Base-by-base conservation (phyloP, 2,888 invertebrate species). In the Macrostomum cliftonense region DNA sequence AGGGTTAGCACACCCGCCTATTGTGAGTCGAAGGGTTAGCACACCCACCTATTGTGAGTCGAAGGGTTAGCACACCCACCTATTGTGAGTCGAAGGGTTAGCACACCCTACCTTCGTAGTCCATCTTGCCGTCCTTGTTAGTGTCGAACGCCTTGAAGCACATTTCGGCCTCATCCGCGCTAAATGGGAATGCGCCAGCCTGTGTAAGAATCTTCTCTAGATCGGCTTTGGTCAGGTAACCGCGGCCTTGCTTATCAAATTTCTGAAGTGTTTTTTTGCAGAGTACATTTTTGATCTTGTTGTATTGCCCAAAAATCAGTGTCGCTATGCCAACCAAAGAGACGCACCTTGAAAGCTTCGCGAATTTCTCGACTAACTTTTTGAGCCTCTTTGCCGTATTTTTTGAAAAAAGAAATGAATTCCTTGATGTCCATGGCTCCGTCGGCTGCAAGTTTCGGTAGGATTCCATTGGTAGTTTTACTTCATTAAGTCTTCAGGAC, bases 101-200 rank as follows among this genome's bases (percentile, higher is more conserved):
- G 9, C 4, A 28, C 4, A 28, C 5, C 28, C 28, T 28, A 45
- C 45, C 45, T 16, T 16, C 38, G 21, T 21, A 45, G 45, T 45
- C 45, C 21, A 45, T 45, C 38, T 45, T 2, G n/a, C 45, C 45
- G 36, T 45, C 45, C 12, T 45, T 45, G 36, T 45, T 45, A 7
- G 16, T 21, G 17, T 45, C 45, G 36, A 45, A 45, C 5, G 37
- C 38, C 2, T 45, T 20, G 45, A 45, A 14, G 36, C 37, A 28
- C 16, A 37, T 37, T 28, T 45, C 45, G 7, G 45, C 45, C 12
- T 45, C 45, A 2, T 45, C 14, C 36, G 20, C 21, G 4, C 11
- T 45, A 7, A 45, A 17, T n/a, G 45, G 36, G 12, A 45, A 45
- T 2, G 21, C 36, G 13, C 45, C 45, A 13, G 20, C 14, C 12